phyloP scores from a whole-genome alignment of 2,797 vertebrate genomes.

The Amblyraja radiata region DNA sequence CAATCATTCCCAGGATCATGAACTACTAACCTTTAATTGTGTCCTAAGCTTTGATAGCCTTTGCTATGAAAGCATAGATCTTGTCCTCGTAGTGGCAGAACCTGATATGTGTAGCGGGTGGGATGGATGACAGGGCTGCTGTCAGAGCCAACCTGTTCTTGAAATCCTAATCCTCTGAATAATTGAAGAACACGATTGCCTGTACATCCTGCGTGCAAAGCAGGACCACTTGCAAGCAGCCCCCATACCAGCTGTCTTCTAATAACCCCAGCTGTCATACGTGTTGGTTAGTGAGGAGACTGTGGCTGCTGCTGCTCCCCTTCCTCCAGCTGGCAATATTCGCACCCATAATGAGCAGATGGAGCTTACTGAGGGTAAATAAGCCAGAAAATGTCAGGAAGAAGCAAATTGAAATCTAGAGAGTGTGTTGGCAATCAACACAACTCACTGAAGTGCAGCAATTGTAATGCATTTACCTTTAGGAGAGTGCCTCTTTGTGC shows the following conservation, averaged over 20 bases:
- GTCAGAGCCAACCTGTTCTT: neutral
- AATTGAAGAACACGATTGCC: neutral
- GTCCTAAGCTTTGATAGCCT: too few species aligned
- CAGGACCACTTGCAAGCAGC: neutral
- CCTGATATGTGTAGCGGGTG: neutral
- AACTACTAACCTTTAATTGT: too few species aligned
- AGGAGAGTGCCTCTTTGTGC: neutral
- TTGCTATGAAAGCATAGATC: neutral
- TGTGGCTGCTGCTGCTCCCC: neutral
- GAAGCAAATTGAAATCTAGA: neutral
- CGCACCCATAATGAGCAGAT: conserved; percentile 3
- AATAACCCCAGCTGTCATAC: neutral
- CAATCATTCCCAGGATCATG: too few species aligned
- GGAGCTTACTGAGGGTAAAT: neutral
- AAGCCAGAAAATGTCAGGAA: neutral
- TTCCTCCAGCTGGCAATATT: conserved; percentile 21
- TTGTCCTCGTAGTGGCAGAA: too few species aligned
- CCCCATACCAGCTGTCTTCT: conserved; percentile 11
- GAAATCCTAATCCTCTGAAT: neutral
- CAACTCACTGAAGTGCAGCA: neutral
- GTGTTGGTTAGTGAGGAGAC: neutral
- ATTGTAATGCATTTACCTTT: neutral
- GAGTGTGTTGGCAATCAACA: neutral
- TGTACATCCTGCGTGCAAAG: neutral
- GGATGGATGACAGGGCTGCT: neutral